These are phyloP conservation scores for Ptychodera flava DNA, from an alignment of 35 echinoderm and acorn worm species.

Conservation along the genomic window DNA sequence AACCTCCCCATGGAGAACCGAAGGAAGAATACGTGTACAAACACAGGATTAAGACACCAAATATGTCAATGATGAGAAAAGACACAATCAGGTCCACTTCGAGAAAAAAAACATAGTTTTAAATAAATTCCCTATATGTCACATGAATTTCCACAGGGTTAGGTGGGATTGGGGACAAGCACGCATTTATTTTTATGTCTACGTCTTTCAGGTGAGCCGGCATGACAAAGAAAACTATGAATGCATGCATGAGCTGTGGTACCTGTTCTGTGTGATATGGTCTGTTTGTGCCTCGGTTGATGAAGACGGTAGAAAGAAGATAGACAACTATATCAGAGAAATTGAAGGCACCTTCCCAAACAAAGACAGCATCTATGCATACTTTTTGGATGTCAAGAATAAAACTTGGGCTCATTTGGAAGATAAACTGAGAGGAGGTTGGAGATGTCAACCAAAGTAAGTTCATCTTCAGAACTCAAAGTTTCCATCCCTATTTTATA, in stretches of 20 bases:
- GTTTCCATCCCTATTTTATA: too few species aligned
- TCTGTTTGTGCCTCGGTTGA: slow-evolving; percentile 69
- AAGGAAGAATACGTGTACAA: too few species aligned
- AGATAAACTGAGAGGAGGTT: slow-evolving; percentile 84
- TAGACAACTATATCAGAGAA: slow-evolving; percentile 95
- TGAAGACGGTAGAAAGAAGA: slow-evolving; percentile 91
- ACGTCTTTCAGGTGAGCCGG: slow-evolving; percentile 39
- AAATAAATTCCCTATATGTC: too few species aligned
- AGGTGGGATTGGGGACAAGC: too few species aligned
- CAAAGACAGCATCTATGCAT: slow-evolving; percentile 92
- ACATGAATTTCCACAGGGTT: too few species aligned
- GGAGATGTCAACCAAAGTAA: slow-evolving; percentile 79
- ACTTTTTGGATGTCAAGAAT: slow-evolving; percentile 81
- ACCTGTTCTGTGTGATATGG: slow-evolving; percentile 91
- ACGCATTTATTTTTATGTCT: slow-evolving; percentile 6
- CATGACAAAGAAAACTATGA: slow-evolving; percentile 79
- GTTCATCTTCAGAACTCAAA: too few species aligned
- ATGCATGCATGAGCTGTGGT: slow-evolving; percentile 96
- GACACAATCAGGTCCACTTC: too few species aligned
- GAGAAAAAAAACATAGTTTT: too few species aligned
- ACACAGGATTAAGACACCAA: too few species aligned
- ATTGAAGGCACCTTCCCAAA: slow-evolving; percentile 97
- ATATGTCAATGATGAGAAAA: too few species aligned
- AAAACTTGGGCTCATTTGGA: slow-evolving; percentile 92
- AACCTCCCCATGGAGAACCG: too few species aligned